Percentiles rank a stretch among this genome's conserved stretches.
Conservation (phyloP, 2,797 vertebrate genomes). For the Chelonia mydas region DNA sequence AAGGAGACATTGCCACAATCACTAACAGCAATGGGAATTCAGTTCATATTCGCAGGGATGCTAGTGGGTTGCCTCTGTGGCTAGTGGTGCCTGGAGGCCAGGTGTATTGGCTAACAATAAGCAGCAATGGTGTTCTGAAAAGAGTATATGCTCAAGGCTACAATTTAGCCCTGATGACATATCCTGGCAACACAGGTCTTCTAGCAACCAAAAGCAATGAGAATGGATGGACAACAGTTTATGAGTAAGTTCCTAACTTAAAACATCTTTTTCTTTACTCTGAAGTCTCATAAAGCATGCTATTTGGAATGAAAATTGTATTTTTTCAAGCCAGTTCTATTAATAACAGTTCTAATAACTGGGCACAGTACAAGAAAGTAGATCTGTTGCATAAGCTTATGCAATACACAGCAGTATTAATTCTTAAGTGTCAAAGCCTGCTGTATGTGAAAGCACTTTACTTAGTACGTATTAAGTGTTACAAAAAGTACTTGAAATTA, state of each 20-base stretch:
- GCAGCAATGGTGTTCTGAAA: slow-evolving; percentile 94
- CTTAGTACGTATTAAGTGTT: background rate
- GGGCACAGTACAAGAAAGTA: background rate
- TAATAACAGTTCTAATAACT: background rate
- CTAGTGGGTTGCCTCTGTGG: slow-evolving; percentile 93
- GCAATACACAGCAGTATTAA: background rate
- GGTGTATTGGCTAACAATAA: slow-evolving; percentile 95
- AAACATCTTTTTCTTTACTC: background rate
- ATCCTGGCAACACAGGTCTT: slow-evolving; percentile 94
- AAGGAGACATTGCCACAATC: slow-evolving; percentile 88
- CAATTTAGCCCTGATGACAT: slow-evolving; percentile 94
- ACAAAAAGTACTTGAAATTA: slow-evolving; percentile 21
- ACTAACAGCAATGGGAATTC: slow-evolving; percentile 87
- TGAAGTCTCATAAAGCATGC: background rate
- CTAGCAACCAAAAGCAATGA: slow-evolving; percentile 95
- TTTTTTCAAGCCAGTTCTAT: background rate
- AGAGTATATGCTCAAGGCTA: slow-evolving; percentile 95
- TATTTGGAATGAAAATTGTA: background rate
- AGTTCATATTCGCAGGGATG: slow-evolving; percentile 91
- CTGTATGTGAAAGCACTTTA: slow-evolving; percentile 5
- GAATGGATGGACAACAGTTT: slow-evolving; percentile 97
- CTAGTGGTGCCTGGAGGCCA: slow-evolving; percentile 92
- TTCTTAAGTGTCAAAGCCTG: background rate
- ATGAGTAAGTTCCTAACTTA: slow-evolving; percentile 87
- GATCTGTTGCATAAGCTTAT: background rate